Evolutionary conservation across 2,888 invertebrate genomes (phyloP).

Genomic region (Heliconius cydno): DNA sequence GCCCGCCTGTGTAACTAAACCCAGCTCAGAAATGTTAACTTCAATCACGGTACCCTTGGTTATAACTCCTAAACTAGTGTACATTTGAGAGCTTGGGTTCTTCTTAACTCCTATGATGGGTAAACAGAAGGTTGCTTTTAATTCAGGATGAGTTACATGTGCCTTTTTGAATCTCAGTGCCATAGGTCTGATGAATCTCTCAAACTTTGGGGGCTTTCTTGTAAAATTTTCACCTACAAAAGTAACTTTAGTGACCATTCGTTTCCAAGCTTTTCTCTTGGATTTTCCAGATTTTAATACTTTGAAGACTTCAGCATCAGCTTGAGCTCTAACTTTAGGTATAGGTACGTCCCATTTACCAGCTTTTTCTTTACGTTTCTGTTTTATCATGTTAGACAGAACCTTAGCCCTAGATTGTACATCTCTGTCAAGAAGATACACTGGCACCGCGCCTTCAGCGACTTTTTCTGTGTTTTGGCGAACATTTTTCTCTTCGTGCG

Average conservation of each 20-base stretch:
- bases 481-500: slow-evolving; percentile 97
- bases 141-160: slow-evolving; percentile 99
- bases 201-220: slow-evolving; percentile 99
- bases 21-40: slow-evolving; percentile 98
- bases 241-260: slow-evolving; percentile 99
- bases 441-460: slow-evolving; percentile 96
- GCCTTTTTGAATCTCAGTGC: slow-evolving; percentile 97
- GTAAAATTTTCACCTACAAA: slow-evolving; percentile 99
- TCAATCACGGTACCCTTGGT: slow-evolving; percentile 99
- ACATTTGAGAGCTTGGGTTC: slow-evolving; percentile 98
- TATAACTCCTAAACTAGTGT: slow-evolving; percentile 98
- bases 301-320: slow-evolving; percentile 98
- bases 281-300: slow-evolving; percentile 96
- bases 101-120: slow-evolving; percentile 99
- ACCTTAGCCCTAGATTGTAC: slow-evolving; percentile 97
- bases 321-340: slow-evolving; percentile 98
- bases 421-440: slow-evolving; percentile 98
- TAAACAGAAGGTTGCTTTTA: slow-evolving; percentile 98
- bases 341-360: slow-evolving; percentile 99
- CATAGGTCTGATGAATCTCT: slow-evolving; percentile 99
- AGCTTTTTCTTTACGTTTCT: slow-evolving; percentile 99
- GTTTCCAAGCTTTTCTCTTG: slow-evolving; percentile 98
- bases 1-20: slow-evolving; percentile 98
- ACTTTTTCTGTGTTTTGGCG: slow-evolving; percentile 93
- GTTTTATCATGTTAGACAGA: slow-evolving; percentile 99